These are phyloP conservation scores for Ranitomeya imitator DNA, from an alignment of 2,113 vertebrate species.

Conservation along the genomic window DNA sequence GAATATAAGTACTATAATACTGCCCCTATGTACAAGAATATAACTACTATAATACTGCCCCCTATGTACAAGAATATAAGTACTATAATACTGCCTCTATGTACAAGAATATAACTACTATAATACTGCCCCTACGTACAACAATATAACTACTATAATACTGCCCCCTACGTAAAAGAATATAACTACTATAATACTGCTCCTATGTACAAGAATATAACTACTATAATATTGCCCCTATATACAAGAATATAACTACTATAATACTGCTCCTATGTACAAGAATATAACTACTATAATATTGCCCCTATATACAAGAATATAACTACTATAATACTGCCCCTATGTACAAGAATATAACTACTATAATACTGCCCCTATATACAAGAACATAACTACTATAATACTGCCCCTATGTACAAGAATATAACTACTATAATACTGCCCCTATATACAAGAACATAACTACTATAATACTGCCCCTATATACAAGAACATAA, in stretches of 20 bases:
- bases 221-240: neutral
- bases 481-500: neutral
- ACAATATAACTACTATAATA: too few relatives aligned
- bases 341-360: neutral
- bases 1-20: slow-evolving; percentile 16
- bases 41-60: slow-evolving; percentile 1
- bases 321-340: neutral
- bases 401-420: neutral
- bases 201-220: neutral
- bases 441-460: neutral
- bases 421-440: slow-evolving; percentile 14
- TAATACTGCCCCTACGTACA: too few relatives aligned
- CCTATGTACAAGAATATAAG: too few relatives aligned
- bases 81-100: too few relatives aligned
- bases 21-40: neutral
- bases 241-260: neutral
- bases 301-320: neutral
- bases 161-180: too few relatives aligned
- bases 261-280: neutral
- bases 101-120: too few relatives aligned
- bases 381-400: neutral
- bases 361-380: slow-evolving; percentile 7
- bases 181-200: too few relatives aligned
- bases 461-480: neutral
- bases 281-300: slow-evolving; percentile 14